Percentiles rank a stretch among this genome's conserved stretches.
phyloP scores from a whole-genome alignment of 2,888 invertebrate species.

The Onthophagus sagittarius region DNA sequence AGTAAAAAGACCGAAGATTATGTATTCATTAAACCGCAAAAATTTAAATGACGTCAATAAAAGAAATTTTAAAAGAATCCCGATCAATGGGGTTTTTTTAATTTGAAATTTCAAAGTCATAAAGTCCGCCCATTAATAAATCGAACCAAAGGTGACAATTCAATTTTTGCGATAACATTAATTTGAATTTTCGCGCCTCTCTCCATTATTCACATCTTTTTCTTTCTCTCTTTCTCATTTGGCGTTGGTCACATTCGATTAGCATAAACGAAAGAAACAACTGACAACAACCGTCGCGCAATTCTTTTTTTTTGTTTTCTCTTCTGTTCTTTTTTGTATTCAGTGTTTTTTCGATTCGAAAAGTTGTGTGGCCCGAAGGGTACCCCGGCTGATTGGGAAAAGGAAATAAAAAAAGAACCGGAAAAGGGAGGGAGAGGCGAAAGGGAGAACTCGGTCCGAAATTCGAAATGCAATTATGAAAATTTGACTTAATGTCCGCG shows the following conservation, averaged over 20 bases:
- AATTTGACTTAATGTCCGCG: constrained; percentile 49
- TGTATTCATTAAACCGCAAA: too few species aligned
- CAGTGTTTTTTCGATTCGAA: background rate
- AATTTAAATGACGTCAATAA: too few species aligned
- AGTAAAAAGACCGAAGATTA: too few species aligned
- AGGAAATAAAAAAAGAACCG: constrained; percentile 12
- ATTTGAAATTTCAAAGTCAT: background rate
- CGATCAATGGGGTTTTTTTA: too few species aligned
- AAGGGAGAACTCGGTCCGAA: constrained; percentile 17
- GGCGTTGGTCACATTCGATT: background rate
- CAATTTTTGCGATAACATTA: background rate
- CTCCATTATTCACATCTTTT: too few species aligned
- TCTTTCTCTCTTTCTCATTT: too few species aligned
- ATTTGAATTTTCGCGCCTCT: background rate
- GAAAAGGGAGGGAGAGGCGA: background rate
- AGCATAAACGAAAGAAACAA: background rate
- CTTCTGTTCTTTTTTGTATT: background rate
- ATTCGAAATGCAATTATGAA: constrained; percentile 49
- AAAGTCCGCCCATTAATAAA: background rate
- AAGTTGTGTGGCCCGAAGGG: background rate
- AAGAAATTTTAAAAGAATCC: too few species aligned
- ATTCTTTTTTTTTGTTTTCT: background rate
- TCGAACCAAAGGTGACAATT: background rate
- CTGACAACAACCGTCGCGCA: background rate
- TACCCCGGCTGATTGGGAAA: background rate